phyloP scores from a whole-genome alignment of 2,797 vertebrate genomes.

The Lycodopsis pacificus region DNA sequence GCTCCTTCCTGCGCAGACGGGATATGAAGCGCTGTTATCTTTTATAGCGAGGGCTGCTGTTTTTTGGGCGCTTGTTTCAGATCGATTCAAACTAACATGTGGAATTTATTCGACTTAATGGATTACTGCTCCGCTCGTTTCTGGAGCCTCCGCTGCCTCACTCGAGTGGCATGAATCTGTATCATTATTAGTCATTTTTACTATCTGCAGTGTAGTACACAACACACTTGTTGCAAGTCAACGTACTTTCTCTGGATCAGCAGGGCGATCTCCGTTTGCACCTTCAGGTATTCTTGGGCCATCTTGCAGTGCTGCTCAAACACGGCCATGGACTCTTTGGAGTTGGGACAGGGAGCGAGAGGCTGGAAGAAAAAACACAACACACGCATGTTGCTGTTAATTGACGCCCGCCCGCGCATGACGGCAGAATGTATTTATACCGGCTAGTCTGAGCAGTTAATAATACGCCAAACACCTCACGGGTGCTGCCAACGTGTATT shows the following conservation, averaged over 20 bases:
- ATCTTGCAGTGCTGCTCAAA: slow-evolving; percentile 99
- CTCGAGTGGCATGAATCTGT: neutral
- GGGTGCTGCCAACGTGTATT: slow-evolving; percentile 57
- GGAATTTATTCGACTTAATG: neutral
- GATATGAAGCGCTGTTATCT: neutral
- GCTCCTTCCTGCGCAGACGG: slow-evolving; percentile 89
- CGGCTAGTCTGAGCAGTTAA: slow-evolving; percentile 60
- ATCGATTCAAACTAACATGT: neutral
- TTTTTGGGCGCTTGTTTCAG: neutral
- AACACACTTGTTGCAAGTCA: neutral
- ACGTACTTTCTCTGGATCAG: slow-evolving; percentile 99
- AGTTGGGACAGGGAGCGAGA: slow-evolving; percentile 97
- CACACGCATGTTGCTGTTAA: slow-evolving; percentile 52
- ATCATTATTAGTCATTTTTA: too few species aligned
- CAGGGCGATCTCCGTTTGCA: slow-evolving; percentile 98
- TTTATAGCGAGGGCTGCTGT: neutral
- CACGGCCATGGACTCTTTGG: slow-evolving; percentile 99
- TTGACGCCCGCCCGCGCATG: slow-evolving; percentile 64
- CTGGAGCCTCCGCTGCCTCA: neutral
- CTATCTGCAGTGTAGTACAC: neutral
- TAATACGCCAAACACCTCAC: slow-evolving; percentile 25
- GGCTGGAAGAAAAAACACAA: slow-evolving; percentile 86
- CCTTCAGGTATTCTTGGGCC: slow-evolving; percentile 99
- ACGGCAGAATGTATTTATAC: slow-evolving; percentile 75
- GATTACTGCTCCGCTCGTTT: neutral